phyloP scores from a whole-genome alignment of 2,888 invertebrate species.

The Lampropteryx suffumata region DNA sequence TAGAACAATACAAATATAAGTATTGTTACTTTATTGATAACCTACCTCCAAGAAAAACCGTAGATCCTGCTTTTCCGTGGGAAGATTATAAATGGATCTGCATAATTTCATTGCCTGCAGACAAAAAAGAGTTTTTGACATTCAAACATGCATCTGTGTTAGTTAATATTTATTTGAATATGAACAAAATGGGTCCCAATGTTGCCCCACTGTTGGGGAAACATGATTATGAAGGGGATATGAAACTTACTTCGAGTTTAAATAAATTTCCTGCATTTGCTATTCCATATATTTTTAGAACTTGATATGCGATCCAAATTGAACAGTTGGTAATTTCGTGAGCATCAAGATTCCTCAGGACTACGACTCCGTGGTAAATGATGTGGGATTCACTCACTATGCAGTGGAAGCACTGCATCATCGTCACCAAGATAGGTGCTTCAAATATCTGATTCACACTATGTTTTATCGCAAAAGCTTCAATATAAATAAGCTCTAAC shows the following conservation, averaged over 20 bases:
- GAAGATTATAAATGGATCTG: conserved; percentile 55
- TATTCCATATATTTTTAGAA: conserved; percentile 59
- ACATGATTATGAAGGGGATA: too few species aligned
- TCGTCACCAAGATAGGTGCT: conserved; percentile 54
- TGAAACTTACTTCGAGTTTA: conserved; percentile 54
- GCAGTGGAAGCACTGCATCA: conserved; percentile 64
- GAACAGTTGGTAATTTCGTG: conserved; percentile 60
- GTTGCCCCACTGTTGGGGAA: too few species aligned
- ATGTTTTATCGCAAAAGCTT: conserved; percentile 52
- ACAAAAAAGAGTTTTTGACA: background rate
- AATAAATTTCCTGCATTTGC: conserved; percentile 54
- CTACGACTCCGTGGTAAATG: conserved; percentile 58
- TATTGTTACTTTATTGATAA: too few species aligned
- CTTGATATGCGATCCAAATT: conserved; percentile 64
- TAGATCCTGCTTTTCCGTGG: conserved; percentile 55
- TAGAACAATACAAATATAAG: too few species aligned
- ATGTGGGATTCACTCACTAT: conserved; percentile 66
- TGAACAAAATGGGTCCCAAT: too few species aligned
- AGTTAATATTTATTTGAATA: too few species aligned
- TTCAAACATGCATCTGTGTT: too few species aligned
- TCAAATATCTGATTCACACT: conserved; percentile 59
- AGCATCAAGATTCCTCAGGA: conserved; percentile 40
- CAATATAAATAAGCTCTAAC: conserved; percentile 54
- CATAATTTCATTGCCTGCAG: conserved; percentile 56
- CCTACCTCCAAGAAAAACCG: conserved; percentile 58